Percentiles rank a stretch among this genome's conserved stretches.
Evolutionary conservation across 1,140 invertebrate genomes (phyloP).

Genomic region (Lasioglossum albipes): DNA sequence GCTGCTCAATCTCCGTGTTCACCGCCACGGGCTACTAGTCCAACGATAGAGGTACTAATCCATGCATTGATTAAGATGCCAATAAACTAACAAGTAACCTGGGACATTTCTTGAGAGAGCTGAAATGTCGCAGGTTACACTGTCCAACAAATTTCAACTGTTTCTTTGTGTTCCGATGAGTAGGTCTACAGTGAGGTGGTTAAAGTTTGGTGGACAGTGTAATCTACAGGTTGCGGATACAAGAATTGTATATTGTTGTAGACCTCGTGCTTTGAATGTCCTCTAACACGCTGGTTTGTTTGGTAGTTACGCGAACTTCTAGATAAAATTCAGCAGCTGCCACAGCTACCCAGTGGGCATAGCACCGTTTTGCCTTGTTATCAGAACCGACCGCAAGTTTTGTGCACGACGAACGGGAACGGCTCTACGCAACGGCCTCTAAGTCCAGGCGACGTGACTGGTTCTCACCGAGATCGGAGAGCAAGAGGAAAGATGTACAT

Average conservation of each 20-base stretch:
- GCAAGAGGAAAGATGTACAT: constrained; percentile 75
- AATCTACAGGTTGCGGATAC: no score
- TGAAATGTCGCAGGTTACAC: no score
- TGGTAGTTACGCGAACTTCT: constrained; percentile 82
- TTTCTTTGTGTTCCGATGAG: no score
- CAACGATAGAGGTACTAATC: constrained; percentile 83
- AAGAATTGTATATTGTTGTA: no score
- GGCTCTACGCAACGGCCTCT: constrained; percentile 55
- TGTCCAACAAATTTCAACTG: no score
- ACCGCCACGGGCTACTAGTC: constrained; percentile 88
- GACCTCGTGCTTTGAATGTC: no score
- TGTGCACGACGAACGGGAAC: constrained; percentile 59
- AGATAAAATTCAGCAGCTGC: constrained; percentile 85
- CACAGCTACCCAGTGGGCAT: constrained; percentile 73
- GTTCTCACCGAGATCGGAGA: constrained; percentile 62
- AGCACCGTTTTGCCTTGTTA: constrained; percentile 57
- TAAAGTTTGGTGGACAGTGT: no score
- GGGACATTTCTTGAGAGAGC: no score
- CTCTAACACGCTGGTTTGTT: neutral
- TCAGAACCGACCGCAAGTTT: constrained; percentile 69
- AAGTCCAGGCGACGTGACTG: constrained; percentile 62
- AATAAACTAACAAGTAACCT: no score
- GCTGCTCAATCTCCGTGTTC: constrained; percentile 84
- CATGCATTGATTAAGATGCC: no score
- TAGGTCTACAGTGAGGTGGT: no score